Evolutionary conservation across 2,113 vertebrate genomes (phyloP).

Genomic region (Syrmaticus mikado): DNA sequence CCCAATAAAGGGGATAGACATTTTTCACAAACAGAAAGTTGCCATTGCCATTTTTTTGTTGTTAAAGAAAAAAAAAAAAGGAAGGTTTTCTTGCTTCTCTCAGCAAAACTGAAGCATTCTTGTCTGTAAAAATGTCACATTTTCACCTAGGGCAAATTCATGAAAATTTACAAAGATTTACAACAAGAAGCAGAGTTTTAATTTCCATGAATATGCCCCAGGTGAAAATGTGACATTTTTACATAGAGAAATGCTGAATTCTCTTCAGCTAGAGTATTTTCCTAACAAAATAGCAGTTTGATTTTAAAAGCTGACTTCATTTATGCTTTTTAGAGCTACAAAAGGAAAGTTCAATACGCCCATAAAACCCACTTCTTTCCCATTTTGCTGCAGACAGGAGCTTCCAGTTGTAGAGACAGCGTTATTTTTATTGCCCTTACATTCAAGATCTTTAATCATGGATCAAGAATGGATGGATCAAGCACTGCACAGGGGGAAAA

Average conservation of each 20-base stretch:
- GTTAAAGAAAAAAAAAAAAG: not conserved
- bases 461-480: fast-evolving
- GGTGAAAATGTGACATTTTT: slow-evolving; percentile 61
- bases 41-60: not conserved
- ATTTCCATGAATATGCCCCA: slow-evolving; percentile 61
- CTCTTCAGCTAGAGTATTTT: not conserved
- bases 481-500: not conserved
- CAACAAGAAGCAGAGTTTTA: slow-evolving; percentile 58
- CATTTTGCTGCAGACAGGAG: not conserved
- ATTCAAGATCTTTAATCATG: slow-evolving; percentile 9
- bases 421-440: not conserved
- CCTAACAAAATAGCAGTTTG: not conserved
- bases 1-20: not conserved
- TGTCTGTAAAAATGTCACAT: slow-evolving; percentile 62
- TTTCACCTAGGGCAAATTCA: slow-evolving; percentile 55
- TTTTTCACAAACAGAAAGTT: slow-evolving; percentile 3
- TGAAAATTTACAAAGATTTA: slow-evolving; percentile 65
- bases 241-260: slow-evolving; percentile 41
- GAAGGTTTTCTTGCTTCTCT: slow-evolving; percentile 33
- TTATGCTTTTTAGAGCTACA: not conserved
- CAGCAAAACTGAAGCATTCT: slow-evolving; percentile 60
- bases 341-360: not conserved
- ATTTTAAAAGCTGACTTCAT: slow-evolving; percentile 24
- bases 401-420: not conserved
- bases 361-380: not conserved